Evolutionary conservation across 2,888 invertebrate genomes (phyloP).

Genomic region (Drosophila austrosaltans): DNA sequence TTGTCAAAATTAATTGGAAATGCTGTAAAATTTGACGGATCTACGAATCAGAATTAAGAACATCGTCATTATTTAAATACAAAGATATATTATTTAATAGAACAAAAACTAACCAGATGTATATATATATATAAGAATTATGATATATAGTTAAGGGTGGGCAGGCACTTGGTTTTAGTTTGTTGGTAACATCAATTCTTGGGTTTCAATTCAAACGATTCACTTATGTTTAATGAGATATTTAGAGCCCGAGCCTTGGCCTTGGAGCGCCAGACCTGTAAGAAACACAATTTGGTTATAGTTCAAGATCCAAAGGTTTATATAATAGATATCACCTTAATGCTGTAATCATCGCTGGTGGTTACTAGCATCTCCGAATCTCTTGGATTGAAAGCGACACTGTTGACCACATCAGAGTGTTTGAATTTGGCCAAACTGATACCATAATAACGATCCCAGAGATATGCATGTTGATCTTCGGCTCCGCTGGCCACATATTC

Average conservation of each 20-base stretch:
- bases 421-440: constrained; percentile 89
- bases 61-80: neutral
- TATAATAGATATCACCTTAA: constrained; percentile 84
- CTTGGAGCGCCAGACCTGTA: constrained; percentile 80
- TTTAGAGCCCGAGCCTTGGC: constrained; percentile 69
- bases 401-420: constrained; percentile 92
- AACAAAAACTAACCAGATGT: constrained; percentile 6
- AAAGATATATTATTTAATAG: constrained; percentile 1
- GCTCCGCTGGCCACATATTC: constrained; percentile 94
- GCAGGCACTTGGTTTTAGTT: constrained; percentile 30
- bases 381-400: constrained; percentile 92
- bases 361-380: constrained; percentile 92
- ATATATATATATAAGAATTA: neutral
- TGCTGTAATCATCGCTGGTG: constrained; percentile 91
- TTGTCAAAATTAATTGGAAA: neutral
- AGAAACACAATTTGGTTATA: neutral
- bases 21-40: neutral
- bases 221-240: constrained; percentile 67
- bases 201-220: constrained; percentile 75
- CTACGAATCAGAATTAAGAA: neutral
- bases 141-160: constrained; percentile 6
- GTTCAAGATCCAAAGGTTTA: neutral
- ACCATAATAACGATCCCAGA: constrained; percentile 94
- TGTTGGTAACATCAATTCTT: constrained; percentile 40
- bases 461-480: constrained; percentile 91